Evolutionary conservation across 2,888 invertebrate species (phyloP).

Genomic region (Dicycla oo): DNA sequence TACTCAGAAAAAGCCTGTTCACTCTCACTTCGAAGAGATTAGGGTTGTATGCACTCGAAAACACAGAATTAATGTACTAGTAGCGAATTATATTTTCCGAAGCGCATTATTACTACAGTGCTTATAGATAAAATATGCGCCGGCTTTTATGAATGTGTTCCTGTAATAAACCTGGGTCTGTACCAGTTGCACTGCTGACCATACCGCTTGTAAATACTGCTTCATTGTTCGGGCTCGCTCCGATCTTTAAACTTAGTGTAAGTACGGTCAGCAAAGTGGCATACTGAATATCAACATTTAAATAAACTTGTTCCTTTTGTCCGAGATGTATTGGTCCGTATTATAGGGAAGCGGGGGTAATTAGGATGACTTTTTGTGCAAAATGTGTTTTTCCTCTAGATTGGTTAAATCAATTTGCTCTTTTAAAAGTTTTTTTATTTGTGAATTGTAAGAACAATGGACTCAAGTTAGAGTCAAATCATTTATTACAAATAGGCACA

Average conservation of each 20-base stretch:
- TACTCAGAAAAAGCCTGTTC: too few species aligned
- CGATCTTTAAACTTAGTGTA: slow-evolving; percentile 46
- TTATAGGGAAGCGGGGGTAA: too few species aligned
- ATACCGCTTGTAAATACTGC: slow-evolving; percentile 70
- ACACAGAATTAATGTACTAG: neutral
- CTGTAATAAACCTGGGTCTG: slow-evolving; percentile 66
- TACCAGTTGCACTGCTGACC: slow-evolving; percentile 67
- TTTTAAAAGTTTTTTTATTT: too few species aligned
- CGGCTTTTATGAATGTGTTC: slow-evolving; percentile 66
- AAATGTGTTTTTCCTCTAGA: neutral
- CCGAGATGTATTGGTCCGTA: neutral
- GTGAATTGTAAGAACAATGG: too few species aligned
- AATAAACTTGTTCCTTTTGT: neutral
- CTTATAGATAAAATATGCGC: slow-evolving; percentile 49
- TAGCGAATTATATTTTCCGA: slow-evolving; percentile 17
- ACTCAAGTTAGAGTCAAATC: too few species aligned
- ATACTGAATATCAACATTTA: neutral
- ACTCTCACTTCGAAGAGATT: too few species aligned
- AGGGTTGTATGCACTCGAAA: too few species aligned
- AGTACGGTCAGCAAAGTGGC: slow-evolving; percentile 34
- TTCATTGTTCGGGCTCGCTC: slow-evolving; percentile 66
- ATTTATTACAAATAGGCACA: too few species aligned
- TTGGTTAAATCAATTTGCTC: too few species aligned
- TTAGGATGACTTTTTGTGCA: too few species aligned
- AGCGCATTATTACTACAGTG: slow-evolving; percentile 30